phyloP scores from a whole-genome alignment of 2,888 invertebrate genomes.

The Drosophila macrospina region DNA sequence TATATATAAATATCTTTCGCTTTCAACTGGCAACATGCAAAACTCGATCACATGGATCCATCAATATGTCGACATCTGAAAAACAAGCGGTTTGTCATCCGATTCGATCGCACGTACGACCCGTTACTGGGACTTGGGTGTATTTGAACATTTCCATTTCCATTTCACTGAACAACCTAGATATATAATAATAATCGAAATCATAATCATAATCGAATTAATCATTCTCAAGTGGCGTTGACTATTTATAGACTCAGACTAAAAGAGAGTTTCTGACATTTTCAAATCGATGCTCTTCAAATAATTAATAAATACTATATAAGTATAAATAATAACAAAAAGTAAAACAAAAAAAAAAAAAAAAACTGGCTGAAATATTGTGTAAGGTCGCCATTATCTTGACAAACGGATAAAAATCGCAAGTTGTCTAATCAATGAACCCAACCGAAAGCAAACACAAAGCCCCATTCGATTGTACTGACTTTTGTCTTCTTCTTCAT shows the following conservation, averaged over 20 bases:
- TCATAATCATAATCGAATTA: conserved; percentile 58
- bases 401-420: conserved; percentile 68
- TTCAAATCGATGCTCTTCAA: conserved; percentile 73
- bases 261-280: conserved; percentile 56
- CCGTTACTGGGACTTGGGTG: neutral
- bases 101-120: conserved; percentile 24
- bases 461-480: conserved; percentile 1
- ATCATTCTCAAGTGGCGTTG: conserved; percentile 70
- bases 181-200: conserved; percentile 40
- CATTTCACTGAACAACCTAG: conserved; percentile 44
- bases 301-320: conserved; percentile 41
- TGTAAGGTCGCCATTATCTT: conserved; percentile 76
- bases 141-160: conserved; percentile 4
- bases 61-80: conserved; percentile 49
- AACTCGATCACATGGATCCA: conserved; percentile 45
- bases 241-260: conserved; percentile 52
- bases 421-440: conserved; percentile 46
- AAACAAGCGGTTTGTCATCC: conserved; percentile 43
- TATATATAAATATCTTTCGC: neutral
- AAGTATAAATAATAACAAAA: conserved; percentile 9
- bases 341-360: conserved; percentile 3
- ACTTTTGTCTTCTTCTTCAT: neutral
- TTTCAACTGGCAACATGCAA: conserved; percentile 34
- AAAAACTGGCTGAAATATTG: conserved; percentile 57
- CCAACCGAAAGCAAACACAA: conserved; percentile 7